A percentile compares a stretch with the other conserved stretches of the same genome.
Conservation (phyloP, 1,140 invertebrate genomes). For the Lepidurus arcticus region DNA sequence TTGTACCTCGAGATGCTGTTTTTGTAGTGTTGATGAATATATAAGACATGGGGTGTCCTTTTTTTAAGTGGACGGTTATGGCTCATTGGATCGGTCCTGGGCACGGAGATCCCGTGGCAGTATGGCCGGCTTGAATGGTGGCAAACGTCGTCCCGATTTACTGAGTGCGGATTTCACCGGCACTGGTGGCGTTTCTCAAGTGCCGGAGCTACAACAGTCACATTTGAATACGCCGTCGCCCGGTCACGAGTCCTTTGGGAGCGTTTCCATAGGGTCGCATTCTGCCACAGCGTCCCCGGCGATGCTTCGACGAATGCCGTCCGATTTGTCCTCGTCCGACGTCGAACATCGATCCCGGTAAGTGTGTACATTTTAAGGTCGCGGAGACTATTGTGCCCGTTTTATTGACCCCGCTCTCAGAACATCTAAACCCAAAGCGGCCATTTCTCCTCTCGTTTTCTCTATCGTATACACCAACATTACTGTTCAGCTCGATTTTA, state of each 20-base stretch:
- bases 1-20: slow-evolving; percentile 19
- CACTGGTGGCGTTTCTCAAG: slow-evolving; percentile 42
- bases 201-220: slow-evolving; percentile 22
- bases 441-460: no score
- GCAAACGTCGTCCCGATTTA: slow-evolving; percentile 59
- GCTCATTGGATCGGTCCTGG: slow-evolving; percentile 71
- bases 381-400: no score
- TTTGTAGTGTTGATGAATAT: not conserved
- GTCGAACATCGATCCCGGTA: slow-evolving; percentile 17
- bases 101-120: slow-evolving; percentile 67
- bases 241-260: slow-evolving; percentile 8
- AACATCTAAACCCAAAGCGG: no score
- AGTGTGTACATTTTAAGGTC: not conserved
- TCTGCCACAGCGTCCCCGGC: not conserved
- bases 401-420: no score
- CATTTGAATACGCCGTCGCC: slow-evolving; percentile 27
- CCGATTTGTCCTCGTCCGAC: slow-evolving; percentile 11
- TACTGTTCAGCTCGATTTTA: no score
- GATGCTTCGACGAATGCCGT: slow-evolving; percentile 9
- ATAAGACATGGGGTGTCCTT: slow-evolving; percentile 14
- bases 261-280: not conserved
- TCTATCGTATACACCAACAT: no score
- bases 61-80: slow-evolving; percentile 41
- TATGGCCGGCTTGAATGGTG: slow-evolving; percentile 36
- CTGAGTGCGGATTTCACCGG: slow-evolving; percentile 61